Base-by-base conservation (phyloP, 2,113 vertebrate species). In the Oplegnathus fasciatus region DNA sequence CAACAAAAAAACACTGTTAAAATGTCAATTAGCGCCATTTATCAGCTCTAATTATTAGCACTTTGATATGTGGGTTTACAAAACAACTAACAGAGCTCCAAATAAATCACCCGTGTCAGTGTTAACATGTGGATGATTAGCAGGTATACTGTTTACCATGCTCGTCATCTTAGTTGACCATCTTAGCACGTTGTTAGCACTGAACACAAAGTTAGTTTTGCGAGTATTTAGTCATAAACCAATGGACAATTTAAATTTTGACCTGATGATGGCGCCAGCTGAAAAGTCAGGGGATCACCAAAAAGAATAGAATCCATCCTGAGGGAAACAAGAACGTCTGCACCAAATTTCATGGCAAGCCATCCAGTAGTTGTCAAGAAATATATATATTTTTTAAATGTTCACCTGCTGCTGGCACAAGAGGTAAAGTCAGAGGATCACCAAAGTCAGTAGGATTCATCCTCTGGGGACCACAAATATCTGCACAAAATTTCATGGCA, bases 1-100 rank as follows among this genome's bases (percentile, higher is more conserved):
- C 34, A 73, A 58, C 62, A 22, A 32, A 28, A n/a, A 78, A 74
- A 66, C 71, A 30, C 40, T 42, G 37, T 40, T 48, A 48, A 82
- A 75, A 68, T 75, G 28, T 62, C 46, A 72, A 72, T 60, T 64
- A 72, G n/a, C 60, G 18, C 40, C n/a, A 58, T 71, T 22, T 57
- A 24, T 72, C 28, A 78, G 64, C 22, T 17, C 20, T 10, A 44
- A 71, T 10, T 54, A 32, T 48, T 24, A 75, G 40, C 52, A 57
- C 14, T 18, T 42, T 28, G 7, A 37, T 40, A 42, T 26, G 54
- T 6, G 24, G 40, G 13, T 26, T 37, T 6, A 72, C 4, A 40
- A 57, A 54, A 70, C 46, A 52, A 22, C 20, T 17, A 20, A 46
- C n/a, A 46, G n/a, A 26, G 14, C 7, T 28, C 57, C 3, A 32